Evolutionary conservation across 92 coral and sea anemone species (phyloP).

Genomic region (Epizoanthus fatuus): DNA sequence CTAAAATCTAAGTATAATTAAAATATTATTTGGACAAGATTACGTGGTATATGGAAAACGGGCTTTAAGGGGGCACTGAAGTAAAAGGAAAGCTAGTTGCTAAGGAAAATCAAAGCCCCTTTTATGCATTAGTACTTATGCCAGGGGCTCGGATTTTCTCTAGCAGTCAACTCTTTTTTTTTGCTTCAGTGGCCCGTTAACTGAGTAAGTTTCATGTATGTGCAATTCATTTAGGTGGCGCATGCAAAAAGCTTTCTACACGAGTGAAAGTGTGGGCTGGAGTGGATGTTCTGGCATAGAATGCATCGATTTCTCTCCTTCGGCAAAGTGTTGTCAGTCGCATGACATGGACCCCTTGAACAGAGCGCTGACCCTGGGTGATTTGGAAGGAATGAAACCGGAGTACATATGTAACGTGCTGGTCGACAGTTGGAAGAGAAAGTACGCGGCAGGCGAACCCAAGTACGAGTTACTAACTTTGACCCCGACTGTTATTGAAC

Average conservation of each 20-base stretch:
- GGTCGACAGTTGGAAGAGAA: conserved; percentile 76
- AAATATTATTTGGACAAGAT: no score
- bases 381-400: conserved; percentile 65
- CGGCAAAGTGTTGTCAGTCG: conserved; percentile 39
- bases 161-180: no score
- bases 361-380: conserved; percentile 56
- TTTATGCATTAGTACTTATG: no score
- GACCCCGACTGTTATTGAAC: no score
- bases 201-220: no score
- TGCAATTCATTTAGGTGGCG: conserved; percentile 54
- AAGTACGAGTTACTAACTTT: neutral
- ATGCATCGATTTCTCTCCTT: conserved; percentile 69
- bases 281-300: conserved; percentile 69
- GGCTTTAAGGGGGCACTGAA: no score
- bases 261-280: conserved; percentile 74
- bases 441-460: conserved; percentile 28
- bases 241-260: conserved; percentile 78
- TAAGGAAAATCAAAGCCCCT: no score
- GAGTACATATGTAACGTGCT: conserved; percentile 87
- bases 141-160: no score
- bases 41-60: no score
- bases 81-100: no score
- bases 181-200: no score
- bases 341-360: conserved; percentile 48
- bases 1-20: no score